Percentiles rank a stretch among this genome's conserved stretches.
phyloP scores from a whole-genome alignment of 2,113 vertebrate species.

The Nannobrachium achirus region DNA sequence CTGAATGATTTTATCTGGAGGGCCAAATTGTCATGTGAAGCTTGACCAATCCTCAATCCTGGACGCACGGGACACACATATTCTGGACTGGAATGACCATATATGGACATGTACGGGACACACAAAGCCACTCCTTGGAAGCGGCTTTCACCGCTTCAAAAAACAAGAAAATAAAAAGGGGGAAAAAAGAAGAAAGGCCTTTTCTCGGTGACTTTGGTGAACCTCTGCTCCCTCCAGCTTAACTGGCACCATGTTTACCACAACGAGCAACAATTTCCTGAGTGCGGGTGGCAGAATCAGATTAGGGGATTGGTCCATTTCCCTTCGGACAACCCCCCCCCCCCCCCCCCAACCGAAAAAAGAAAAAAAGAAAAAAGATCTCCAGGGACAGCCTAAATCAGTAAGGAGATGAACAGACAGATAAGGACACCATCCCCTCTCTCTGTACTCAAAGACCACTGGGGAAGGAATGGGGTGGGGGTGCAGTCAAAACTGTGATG shows the following conservation, averaged over 20 bases:
- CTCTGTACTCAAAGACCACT: conserved; percentile 21
- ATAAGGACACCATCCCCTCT: conserved; percentile 18
- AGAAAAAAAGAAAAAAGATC: too few species aligned
- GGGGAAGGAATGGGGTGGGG: conserved; percentile 12
- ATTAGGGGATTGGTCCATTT: conserved; percentile 59
- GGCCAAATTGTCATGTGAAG: too few species aligned
- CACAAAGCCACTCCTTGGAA: too few species aligned
- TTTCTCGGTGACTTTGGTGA: conserved; percentile 48
- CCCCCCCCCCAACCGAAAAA: too few species aligned
- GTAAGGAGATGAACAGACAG: conserved; percentile 38
- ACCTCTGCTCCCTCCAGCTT: conserved; percentile 42
- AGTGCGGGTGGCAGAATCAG: conserved; percentile 61
- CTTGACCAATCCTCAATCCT: too few species aligned
- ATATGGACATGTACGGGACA: too few species aligned
- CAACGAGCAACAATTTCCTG: conserved; percentile 64
- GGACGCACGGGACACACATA: too few species aligned
- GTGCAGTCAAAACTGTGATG: not conserved
- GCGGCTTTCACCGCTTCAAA: too few species aligned
- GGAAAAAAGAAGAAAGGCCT: not conserved
- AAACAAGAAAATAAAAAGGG: not conserved
- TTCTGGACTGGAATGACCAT: too few species aligned
- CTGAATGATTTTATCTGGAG: too few species aligned
- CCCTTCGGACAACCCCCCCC: conserved; percentile 50
- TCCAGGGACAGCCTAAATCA: conserved; percentile 8
- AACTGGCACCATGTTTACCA: conserved; percentile 51